These are phyloP conservation scores for Mycogona germanica DNA, from an alignment of 2,888 invertebrate genomes.

Conservation along the genomic window DNA sequence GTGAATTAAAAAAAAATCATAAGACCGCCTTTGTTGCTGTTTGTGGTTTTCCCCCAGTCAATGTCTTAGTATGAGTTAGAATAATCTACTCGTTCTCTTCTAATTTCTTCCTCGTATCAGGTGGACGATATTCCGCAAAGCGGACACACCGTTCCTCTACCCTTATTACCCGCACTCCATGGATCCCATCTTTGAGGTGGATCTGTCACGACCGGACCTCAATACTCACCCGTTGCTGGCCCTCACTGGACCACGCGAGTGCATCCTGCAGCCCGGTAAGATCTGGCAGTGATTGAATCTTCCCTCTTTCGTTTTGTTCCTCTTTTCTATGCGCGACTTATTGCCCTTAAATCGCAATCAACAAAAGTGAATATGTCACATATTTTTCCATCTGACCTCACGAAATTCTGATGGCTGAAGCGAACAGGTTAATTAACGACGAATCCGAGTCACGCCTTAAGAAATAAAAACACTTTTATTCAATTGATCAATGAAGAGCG, in stretches of 20 bases:
- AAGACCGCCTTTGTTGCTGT: too few relatives aligned
- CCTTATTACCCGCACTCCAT: constrained; percentile 27
- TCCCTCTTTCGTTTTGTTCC: too few relatives aligned
- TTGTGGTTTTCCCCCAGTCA: too few relatives aligned
- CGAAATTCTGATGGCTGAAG: too few relatives aligned
- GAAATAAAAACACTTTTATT: too few relatives aligned
- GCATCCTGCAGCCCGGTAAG: constrained; percentile 27
- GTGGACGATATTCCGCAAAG: constrained; percentile 29
- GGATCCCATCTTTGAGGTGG: constrained; percentile 29
- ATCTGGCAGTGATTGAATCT: not conserved
- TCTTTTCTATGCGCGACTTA: too few relatives aligned
- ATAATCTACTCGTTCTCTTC: not conserved
- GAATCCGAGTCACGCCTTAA: too few relatives aligned
- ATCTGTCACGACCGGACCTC: constrained; percentile 26
- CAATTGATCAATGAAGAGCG: too few relatives aligned
- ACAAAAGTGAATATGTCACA: not conserved
- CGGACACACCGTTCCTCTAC: constrained; percentile 26
- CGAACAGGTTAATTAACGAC: too few relatives aligned
- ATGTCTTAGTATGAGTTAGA: too few relatives aligned
- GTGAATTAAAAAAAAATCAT: too few relatives aligned
- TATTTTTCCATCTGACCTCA: too few relatives aligned
- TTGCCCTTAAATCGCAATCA: not conserved
- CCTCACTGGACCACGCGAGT: constrained; percentile 27
- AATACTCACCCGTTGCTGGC: constrained; percentile 26
- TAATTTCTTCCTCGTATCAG: constrained; percentile 25